Base-by-base conservation (phyloP, 2,113 vertebrate genomes). In the Pleuronectes platessa region DNA sequence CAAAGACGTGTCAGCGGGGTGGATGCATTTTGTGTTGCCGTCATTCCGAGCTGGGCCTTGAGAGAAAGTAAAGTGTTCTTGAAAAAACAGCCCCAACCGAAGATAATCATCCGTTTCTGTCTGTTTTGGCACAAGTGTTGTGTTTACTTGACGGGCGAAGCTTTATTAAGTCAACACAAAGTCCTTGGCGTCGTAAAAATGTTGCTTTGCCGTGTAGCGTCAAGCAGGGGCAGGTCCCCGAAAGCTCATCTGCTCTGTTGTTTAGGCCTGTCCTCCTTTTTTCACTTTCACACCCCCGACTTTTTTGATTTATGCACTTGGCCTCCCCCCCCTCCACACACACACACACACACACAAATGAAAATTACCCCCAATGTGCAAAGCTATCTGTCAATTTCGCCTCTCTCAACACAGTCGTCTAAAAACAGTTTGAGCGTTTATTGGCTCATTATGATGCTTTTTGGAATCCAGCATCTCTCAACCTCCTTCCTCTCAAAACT, bases 161-260 rank as follows among this genome's bases (percentile, higher is more conserved):
- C 74, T 85, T 83, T 74, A 88, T 91, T 83, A 86, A 85, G 86
- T 81, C 49, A 77, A 83, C 70, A 82, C 88, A 82, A 88, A 87
- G 81, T 76, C 68, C 49, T 85, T 73, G 83, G 81, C 71, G 58
- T 85, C 87, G 62, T 92, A 92, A 92, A 94, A 84, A 83, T 72
- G 83, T 91, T 88, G 74, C 68, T 42, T 65, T 24, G 26, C 55
- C 62, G 5, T 35, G 51, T 64, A 17, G 77, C 64, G 80, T 20
- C 49, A 35, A 84, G 68, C 47, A 74, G 63, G 60, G 62, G 68
- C 1, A 15, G 51, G 26, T 59, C 61, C 58, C 49, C 13, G 6
- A 85, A 58, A 67, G 66, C 75, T 61, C 35, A 37, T 78, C 64
- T 64, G 31, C 60, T 47, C 49, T 61, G 59, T 70, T 78, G 61